Percentiles rank a stretch among this genome's conserved stretches.
phyloP scores from a whole-genome alignment of 2,888 invertebrate species.

The Colletes collaris region DNA sequence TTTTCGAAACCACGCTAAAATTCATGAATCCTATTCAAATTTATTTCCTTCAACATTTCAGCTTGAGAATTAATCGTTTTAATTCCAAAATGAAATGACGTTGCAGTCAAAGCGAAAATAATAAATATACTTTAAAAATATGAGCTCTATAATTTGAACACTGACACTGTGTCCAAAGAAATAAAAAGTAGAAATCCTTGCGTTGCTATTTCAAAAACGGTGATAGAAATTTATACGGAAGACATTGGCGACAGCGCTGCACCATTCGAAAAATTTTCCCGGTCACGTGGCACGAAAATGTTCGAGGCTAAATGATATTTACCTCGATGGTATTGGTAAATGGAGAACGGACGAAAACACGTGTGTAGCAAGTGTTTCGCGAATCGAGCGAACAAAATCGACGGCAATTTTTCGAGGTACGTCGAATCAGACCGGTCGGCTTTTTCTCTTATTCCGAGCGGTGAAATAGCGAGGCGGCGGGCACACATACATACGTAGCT shows the following conservation, averaged over 20 bases:
- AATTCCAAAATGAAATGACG: no score
- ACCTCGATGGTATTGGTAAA: conserved; percentile 15
- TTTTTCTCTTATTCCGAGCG: background rate
- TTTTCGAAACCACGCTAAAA: no score
- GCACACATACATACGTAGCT: conserved; percentile 26
- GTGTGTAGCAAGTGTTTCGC: conserved; percentile 9
- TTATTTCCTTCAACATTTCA: no score
- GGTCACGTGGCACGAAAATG: background rate
- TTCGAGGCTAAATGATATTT: conserved; percentile 30
- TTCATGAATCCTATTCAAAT: no score
- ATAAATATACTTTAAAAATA: no score
- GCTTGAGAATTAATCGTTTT: no score
- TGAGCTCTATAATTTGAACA: no score
- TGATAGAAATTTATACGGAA: background rate
- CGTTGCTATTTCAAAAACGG: no score
- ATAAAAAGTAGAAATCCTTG: no score
- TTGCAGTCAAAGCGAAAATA: no score
- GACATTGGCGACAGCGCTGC: background rate
- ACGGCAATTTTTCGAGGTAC: conserved; percentile 38
- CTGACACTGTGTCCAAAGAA: no score
- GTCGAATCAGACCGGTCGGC: conserved; percentile 7
- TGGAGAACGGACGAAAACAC: conserved; percentile 12
- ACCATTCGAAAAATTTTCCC: background rate
- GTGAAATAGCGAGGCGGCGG: conserved; percentile 19
- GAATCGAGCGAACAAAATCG: conserved; percentile 34